Conservation (phyloP, 2,113 vertebrate species). For the Charadrius vociferus region DNA sequence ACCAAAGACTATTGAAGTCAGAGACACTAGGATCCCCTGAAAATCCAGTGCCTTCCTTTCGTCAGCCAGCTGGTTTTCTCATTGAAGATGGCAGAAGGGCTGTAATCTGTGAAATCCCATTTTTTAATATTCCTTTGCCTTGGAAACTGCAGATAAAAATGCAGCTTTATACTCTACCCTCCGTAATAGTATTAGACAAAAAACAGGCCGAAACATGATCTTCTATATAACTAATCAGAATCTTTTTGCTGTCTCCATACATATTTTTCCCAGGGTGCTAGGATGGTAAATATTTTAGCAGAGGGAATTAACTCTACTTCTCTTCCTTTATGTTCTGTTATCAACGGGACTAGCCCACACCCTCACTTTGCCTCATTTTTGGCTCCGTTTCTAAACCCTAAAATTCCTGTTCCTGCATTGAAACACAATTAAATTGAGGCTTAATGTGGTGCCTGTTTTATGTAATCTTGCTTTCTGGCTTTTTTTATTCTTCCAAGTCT, state of each 20-base stretch:
- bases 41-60: neutral
- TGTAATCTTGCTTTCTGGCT: slow-evolving; percentile 61
- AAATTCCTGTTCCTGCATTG: slow-evolving; percentile 67
- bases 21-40: neutral
- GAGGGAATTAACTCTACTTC: slow-evolving; percentile 52
- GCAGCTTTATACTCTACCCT: neutral
- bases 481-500: slow-evolving; percentile 60
- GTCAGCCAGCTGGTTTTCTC: neutral
- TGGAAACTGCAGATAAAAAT: slow-evolving; percentile 14
- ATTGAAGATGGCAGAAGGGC: neutral
- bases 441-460: slow-evolving; percentile 68
- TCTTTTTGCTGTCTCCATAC: slow-evolving; percentile 41
- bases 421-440: slow-evolving; percentile 64
- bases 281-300: slow-evolving; percentile 66
- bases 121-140: neutral
- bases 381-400: slow-evolving; percentile 64
- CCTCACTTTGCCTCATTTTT: slow-evolving; percentile 68
- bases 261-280: slow-evolving; percentile 63
- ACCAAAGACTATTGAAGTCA: neutral
- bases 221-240: slow-evolving; percentile 37
- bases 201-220: slow-evolving; percentile 26
- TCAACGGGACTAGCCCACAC: slow-evolving; percentile 36
- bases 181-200: neutral
- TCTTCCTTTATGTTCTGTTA: slow-evolving; percentile 58
- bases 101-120: neutral